These are phyloP conservation scores for Matsumyia berberina DNA, from an alignment of 2,888 invertebrate species.

Conservation along the genomic window DNA sequence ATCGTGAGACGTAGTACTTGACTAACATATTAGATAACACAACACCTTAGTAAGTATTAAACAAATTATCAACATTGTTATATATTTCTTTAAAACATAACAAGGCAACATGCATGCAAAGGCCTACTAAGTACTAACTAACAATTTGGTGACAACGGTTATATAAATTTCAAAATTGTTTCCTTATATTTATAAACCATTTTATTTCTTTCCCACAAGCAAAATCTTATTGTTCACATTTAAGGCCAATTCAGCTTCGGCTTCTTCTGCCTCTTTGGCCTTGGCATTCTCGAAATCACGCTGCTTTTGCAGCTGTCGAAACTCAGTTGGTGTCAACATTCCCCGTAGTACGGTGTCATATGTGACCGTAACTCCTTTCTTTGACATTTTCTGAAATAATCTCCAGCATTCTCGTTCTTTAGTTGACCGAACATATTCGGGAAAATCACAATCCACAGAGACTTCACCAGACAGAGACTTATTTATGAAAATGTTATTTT, in stretches of 20 bases:
- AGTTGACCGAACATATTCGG: constrained; percentile 85
- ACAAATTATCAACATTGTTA: constrained; percentile 28
- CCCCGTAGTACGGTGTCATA: constrained; percentile 89
- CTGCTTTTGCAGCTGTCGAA: constrained; percentile 86
- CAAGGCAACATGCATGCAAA: constrained; percentile 25
- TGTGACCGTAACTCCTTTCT: constrained; percentile 88
- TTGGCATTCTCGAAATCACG: constrained; percentile 82
- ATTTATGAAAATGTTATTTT: constrained; percentile 78
- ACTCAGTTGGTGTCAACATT: constrained; percentile 90
- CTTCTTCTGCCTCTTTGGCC: constrained; percentile 79
- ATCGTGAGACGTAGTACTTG: too few relatives aligned
- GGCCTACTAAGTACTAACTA: constrained; percentile 23
- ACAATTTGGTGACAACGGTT: constrained; percentile 4
- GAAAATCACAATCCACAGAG: constrained; percentile 80
- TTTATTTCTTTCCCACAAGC: constrained; percentile 30
- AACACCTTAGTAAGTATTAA: too few relatives aligned
- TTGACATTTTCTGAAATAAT: constrained; percentile 88
- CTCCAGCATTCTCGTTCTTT: constrained; percentile 89
- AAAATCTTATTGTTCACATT: constrained; percentile 17
- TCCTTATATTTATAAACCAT: neutral
- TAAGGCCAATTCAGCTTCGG: constrained; percentile 34
- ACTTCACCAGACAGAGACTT: constrained; percentile 13
- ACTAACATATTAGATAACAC: too few relatives aligned
- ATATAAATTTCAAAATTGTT: neutral
- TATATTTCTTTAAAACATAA: constrained; percentile 58